Evolutionary conservation across 35 echinoderm and acorn worm species (phyloP), one percentile per base, ranked within the genome.

Genomic region (Apostichopus californicus): DNA sequence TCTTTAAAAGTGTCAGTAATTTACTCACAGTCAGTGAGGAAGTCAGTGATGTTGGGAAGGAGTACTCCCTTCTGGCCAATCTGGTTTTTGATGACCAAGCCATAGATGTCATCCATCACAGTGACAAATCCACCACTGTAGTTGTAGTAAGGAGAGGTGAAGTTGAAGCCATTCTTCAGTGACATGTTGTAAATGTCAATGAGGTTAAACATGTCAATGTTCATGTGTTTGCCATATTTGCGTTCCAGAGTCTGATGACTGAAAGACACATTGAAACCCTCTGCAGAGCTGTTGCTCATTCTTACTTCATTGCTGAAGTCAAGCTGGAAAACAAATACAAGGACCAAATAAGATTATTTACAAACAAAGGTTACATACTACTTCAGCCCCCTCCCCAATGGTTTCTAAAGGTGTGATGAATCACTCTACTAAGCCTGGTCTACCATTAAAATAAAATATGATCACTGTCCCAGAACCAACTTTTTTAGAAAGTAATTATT

Each of bases 1-100:
- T 61, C 58, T 61, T 8, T 61, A 61, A 61, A 60, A 61, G 58
- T 61, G 58, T 8, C 58, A 61, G 12, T 61, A 87, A 21, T 20
- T n/a, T 60, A 79, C 94, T 95, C 66, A 95, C 94, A 83, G 77
- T 86, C 90, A 20, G 87, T 81, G 34, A 78, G 77, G 46, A 89
- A 63, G 59, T 81, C 63, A 57, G 94, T 79, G 73, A 78, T 92
- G 77, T 80, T 73, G 57, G 80, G 46, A 15, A 92, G 17, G 6
- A 92, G 28, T 8, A 56, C 80, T 78, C 90, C 90, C 46, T 86
- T 92, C 71, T 92, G 90, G 56, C 54, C 75, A 17, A 83, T 86
- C 23, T 87, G 56, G 90, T 72, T 59, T 13, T 87, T 79, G 90
- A 83, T 92, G 60, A 87, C 81, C 60, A 83, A 88, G 54, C 83